Evolutionary conservation across 2,888 invertebrate species (phyloP), one percentile per base, ranked within the genome.

Genomic region (Clusia tigrina): DNA sequence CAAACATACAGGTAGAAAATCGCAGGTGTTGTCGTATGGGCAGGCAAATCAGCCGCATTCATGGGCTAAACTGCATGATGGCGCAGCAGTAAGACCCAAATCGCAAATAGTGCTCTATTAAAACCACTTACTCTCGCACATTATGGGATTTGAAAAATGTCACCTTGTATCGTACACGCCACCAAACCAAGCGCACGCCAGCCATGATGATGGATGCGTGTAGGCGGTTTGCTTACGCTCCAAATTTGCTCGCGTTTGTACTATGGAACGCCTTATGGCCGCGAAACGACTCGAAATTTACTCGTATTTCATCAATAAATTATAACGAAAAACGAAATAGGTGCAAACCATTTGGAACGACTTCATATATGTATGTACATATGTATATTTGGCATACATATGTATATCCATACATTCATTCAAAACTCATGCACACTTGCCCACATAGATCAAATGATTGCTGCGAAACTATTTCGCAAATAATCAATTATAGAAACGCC

Each of bases 81-180:
- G 32, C 12, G 42, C 42, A 56, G 18, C 42, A 46, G 24, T 17
- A 46, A 42, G 24, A 25, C 23, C 53, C n/a, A 12, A 5, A 32
- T 12, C 12, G 32, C 32, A 42, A 52, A 58, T 55, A 58, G 38
- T 52, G 3, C n/a, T 15, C n/a, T 12, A 57, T 46, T 58, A 56
- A 68, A 70, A 70, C 68, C 68, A 62, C 60, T 63, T 61, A 63
- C 63, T 63, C 63, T 58, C 60, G 66, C 68, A 62, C 67, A 66
- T 67, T 70, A 63, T 66, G 64, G 58, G 54, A 59, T 59, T 51
- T 63, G 59, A 63, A 63, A 58, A 63, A 63, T 63, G 62, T 62
- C 62, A 58, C 25, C 58, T 53, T 42, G 24, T 51, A 37, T 54
- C 32, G 46, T 2, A 2, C 23, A 23, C 20, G 20, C 26, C 32